phyloP scores from a whole-genome alignment of 2,888 invertebrate genomes.

The Euzetes globulus region DNA sequence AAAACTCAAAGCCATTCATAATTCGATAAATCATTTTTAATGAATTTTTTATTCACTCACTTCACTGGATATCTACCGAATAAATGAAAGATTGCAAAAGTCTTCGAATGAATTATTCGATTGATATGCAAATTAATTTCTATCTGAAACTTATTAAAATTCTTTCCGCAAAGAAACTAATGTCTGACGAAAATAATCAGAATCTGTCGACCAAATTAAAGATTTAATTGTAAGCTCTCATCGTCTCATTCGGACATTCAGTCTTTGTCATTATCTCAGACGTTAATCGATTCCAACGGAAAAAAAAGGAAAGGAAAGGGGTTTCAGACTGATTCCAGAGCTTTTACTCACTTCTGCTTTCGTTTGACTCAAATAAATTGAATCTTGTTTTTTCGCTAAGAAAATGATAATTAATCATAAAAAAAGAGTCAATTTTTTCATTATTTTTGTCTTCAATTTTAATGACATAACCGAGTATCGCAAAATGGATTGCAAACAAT shows the following conservation, averaged over 20 bases:
- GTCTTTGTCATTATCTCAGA: neutral
- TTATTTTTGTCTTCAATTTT: neutral
- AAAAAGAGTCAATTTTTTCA: neutral
- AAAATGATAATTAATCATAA: neutral
- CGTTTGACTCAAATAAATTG: constrained; percentile 6
- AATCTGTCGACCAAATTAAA: too few relatives aligned
- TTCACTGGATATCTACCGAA: neutral
- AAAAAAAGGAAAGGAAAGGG: neutral
- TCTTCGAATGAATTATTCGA: neutral
- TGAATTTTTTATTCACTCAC: neutral
- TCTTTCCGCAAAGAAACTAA: too few relatives aligned
- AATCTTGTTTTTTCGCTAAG: neutral
- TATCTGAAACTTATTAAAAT: too few relatives aligned
- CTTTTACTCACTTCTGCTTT: neutral
- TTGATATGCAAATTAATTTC: neutral
- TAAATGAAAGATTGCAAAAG: neutral
- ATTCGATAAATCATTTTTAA: neutral
- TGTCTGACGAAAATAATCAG: too few relatives aligned
- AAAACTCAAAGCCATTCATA: neutral
- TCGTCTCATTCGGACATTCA: neutral
- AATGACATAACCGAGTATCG: neutral
- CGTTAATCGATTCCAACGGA: neutral
- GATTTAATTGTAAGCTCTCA: too few relatives aligned
- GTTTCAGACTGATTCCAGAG: neutral
- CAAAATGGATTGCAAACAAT: neutral